Conservation (phyloP, 2,797 vertebrate species). For the Danio albolineatus region DNA sequence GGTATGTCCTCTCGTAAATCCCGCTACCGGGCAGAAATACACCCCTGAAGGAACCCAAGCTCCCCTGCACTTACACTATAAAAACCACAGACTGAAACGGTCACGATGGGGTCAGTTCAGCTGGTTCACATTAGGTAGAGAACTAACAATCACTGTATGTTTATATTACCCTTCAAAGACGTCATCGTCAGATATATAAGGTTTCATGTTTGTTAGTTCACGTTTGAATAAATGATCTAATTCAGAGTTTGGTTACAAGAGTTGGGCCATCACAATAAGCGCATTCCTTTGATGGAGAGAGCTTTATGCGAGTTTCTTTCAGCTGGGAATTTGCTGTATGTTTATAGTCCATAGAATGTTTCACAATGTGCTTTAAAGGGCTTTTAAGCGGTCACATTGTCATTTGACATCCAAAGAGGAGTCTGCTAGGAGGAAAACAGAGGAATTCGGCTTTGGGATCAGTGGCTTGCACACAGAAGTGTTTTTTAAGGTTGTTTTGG, state of each 20-base stretch:
- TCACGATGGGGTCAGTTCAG: slow-evolving; percentile 31
- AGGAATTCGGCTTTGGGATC: slow-evolving; percentile 6
- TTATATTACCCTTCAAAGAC: slow-evolving; percentile 38
- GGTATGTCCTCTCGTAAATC: slow-evolving; percentile 56
- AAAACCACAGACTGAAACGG: slow-evolving; percentile 41
- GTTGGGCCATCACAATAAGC: slow-evolving; percentile 1
- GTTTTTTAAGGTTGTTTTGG: not conserved
- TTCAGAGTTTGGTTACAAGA: slow-evolving; percentile 25
- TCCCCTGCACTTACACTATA: slow-evolving; percentile 16
- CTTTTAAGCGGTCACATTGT: slow-evolving; percentile 4
- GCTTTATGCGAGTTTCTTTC: slow-evolving; percentile 16
- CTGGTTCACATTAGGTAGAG: slow-evolving; percentile 27
- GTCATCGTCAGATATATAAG: slow-evolving; percentile 23
- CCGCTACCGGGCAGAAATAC: slow-evolving; percentile 44
- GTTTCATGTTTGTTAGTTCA: slow-evolving; percentile 32
- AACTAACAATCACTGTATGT: slow-evolving; percentile 16
- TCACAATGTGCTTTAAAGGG: slow-evolving; percentile 24
- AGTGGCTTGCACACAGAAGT: slow-evolving; percentile 8
- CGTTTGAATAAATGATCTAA: slow-evolving; percentile 21
- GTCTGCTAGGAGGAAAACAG: slow-evolving; percentile 11
- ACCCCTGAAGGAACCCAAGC: slow-evolving; percentile 21
- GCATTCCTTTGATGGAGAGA: slow-evolving; percentile 20
- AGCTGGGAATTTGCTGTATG: slow-evolving; percentile 9
- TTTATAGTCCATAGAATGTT: not conserved
- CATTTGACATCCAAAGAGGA: slow-evolving; percentile 24